Base-by-base conservation (phyloP, 2,113 vertebrate genomes). In the Murina feae region DNA sequence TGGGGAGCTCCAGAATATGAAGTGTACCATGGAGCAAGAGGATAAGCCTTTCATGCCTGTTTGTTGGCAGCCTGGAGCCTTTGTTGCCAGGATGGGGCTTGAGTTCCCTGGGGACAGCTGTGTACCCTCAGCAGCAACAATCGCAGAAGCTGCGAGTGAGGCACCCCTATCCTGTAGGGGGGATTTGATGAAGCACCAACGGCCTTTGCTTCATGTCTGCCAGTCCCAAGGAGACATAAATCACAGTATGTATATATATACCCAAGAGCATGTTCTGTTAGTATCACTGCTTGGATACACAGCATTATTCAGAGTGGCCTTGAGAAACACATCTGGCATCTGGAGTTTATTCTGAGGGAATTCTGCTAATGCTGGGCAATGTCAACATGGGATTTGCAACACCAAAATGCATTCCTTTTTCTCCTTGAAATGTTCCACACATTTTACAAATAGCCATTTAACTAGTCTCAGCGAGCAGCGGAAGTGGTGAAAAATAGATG, bases 381-480 rank as follows among this genome's bases (percentile, higher is more conserved):
- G 53, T 79, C 30, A 53, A 80, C 42, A 32, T 9, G 37, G 37
- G 79, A 85, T 95, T 63, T 93, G 37, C 23, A 89, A 72, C 30
- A 63, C 58, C 16, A 18, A 39, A 66, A 71, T 83, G 49, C 18
- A 76, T 58, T 82, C 39, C 39, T 39, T 65, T 86, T 78, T 94
- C 84, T 84, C 81, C 89, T 95, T 94, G 92, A 95, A 90, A 89
- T 49, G 30, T 25, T 86, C 35, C 21, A 28, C 68, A 17, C 35
- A 37, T 84, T 76, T 92, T 85, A 55, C 71, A 63, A 93, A 93
- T 23, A 94, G 35, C 11, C 23, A 65, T 68, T 96, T 86, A 92
- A 51, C 42, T 55, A 89, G 53, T 78, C 83, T 94, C 86, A 74
- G 69, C 88, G 60, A 95, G 79, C 65, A 71, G 49, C 74, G 55